Percentiles rank a stretch among this genome's conserved stretches.
These are phyloP conservation scores for Albula glossodonta DNA, from an alignment of 2,113 vertebrate species.

Conservation along the genomic window DNA sequence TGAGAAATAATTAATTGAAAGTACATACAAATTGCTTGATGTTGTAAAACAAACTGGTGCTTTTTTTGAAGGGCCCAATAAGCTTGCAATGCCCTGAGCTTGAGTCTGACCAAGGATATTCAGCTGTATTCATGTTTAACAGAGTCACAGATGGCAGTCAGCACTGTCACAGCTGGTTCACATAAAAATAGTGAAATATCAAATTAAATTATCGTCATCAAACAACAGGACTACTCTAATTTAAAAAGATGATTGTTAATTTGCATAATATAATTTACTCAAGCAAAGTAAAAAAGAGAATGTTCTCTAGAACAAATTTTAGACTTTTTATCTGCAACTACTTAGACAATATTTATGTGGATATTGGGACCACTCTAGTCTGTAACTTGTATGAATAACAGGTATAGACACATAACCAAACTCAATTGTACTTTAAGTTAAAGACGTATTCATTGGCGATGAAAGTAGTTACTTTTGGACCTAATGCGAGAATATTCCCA, in stretches of 20 bases:
- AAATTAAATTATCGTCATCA: neutral
- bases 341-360: too few species aligned
- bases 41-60: neutral
- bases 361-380: neutral
- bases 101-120: neutral
- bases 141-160: neutral
- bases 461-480: too few species aligned
- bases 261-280: neutral
- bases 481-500: neutral
- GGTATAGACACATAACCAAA: neutral
- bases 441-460: neutral
- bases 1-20: neutral
- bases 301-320: too few species aligned
- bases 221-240: neutral
- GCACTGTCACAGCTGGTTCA: neutral
- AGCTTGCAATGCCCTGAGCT: neutral
- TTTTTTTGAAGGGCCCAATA: neutral
- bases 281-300: neutral
- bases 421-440: neutral
- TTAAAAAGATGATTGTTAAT: neutral
- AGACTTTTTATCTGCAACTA: too few species aligned
- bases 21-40: neutral
- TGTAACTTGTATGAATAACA: neutral
- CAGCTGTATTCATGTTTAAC: neutral
- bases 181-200: neutral